Evolutionary conservation across 2,113 vertebrate genomes (phyloP), one percentile per base, ranked within the genome.

Genomic region (Tricholaema leucomelas): DNA sequence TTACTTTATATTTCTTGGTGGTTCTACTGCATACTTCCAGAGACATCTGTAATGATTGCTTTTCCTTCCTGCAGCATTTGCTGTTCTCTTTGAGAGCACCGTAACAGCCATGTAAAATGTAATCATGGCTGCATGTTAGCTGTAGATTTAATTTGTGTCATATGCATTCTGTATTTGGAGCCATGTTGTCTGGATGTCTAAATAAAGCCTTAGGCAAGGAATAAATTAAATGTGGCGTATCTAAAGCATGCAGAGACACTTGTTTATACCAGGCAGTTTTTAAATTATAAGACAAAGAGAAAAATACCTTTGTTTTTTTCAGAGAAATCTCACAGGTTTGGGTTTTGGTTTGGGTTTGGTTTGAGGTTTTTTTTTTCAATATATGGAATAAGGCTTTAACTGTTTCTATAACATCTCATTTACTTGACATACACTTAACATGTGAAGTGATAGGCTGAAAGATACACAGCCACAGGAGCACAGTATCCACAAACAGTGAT

Each of bases 31-130:
- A 19, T 87, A 24, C 10, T 85, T 77, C 63, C 25, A 70, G 55
- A 84, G 38, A 61, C 30, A 85, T n/a, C 18, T 77, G 5, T 23
- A 56, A 46, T 55, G 76, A 75, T 60, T 76, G 71, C 23, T 93
- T 67, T 77, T 96, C 30, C 15, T 95, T 83, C 40, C 56, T 74
- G 4, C 74, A 30, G n/a, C 20, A 31, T 72, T 91, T 89, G n/a
- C n/a, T 89, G 24, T 71, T 77, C 52, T 82, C 42, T 96, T 94
- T 83, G 65, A 93, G 82, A 89, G 38, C 35, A 50, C n/a, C 74
- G 52, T 64, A 80, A 82, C 73, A 77, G 60, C 23, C 7, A 3
- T 18, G 13, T 74, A 77, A 84, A 93, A 73, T 46, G 36, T 55
- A 74, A 42, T n/a, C 71, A 31, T 63, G 38, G 9, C 20, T 76